These are phyloP conservation scores for Strigamia maritima DNA, from an alignment of 2,888 invertebrate genomes.

Conservation along the genomic window DNA sequence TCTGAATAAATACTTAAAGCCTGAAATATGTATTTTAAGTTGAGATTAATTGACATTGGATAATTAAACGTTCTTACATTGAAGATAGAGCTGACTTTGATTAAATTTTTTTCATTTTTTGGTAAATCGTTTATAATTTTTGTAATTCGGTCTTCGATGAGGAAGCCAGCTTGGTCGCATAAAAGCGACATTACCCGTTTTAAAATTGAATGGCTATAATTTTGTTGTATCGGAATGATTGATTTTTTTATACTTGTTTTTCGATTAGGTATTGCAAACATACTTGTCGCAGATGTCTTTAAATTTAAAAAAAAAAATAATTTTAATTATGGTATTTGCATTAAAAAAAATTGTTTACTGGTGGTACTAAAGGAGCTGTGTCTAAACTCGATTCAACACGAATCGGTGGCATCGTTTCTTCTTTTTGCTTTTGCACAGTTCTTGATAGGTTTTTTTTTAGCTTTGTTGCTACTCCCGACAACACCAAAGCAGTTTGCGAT, in stretches of 20 bases:
- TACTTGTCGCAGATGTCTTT: not conserved
- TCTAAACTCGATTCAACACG: too few species aligned
- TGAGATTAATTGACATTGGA: not conserved
- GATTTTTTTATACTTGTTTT: not conserved
- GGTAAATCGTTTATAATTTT: not conserved
- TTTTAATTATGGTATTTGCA: too few species aligned
- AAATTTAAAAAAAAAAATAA: not conserved
- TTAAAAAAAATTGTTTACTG: too few species aligned
- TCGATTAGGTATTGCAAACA: not conserved
- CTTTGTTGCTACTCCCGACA: not conserved
- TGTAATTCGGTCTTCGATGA: not conserved
- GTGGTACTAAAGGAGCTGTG: not conserved
- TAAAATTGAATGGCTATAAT: not conserved
- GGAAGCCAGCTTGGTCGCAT: constrained; percentile 14
- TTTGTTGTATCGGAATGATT: not conserved
- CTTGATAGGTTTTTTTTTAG: not conserved
- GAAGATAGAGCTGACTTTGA: constrained; percentile 1
- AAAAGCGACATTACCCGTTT: not conserved
- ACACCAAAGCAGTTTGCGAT: not conserved
- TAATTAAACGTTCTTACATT: not conserved
- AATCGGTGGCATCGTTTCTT: not conserved
- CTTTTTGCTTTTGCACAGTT: not conserved
- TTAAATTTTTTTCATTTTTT: not conserved
- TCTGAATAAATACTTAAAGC: not conserved
- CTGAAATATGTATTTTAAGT: not conserved